Base-by-base conservation (phyloP, 2,888 invertebrate species). In the Tiphia femorata region DNA sequence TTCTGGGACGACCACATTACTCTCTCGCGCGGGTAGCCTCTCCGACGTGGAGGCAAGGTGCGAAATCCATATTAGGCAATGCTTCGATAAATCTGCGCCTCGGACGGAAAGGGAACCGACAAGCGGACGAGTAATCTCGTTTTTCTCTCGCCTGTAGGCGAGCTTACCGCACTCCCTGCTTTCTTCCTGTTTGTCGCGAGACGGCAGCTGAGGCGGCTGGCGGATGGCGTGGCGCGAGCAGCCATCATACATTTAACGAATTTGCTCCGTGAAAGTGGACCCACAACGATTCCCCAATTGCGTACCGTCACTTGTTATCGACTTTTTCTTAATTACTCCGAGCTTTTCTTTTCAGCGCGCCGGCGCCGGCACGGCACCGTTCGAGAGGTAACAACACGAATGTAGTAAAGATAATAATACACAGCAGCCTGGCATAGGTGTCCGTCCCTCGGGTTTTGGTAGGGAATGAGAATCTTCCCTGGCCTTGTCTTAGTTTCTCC, bases 41-140 rank as follows among this genome's bases (percentile, higher is more conserved):
- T n/a, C n/a, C n/a, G n/a, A n/a, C n/a, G 48, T 29, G 48, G 51
- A 47, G 61, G 71, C 72, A 77, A 78, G 73, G 70, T 75, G 73
- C 68, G 72, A 71, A 68, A 56, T 49, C 76, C 78, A 69, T 79
- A 79, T 78, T 77, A 77, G 76, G 77, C 63, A 55, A 63, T 60
- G 47, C 70, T 69, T 56, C 70, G 73, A 78, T 78, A 76, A 77
- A 77, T 78, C 75, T 73, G 68, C 66, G 52, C 52, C 56, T 47
- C 46, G 46, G 55, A 50, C 58, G 55, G 58, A 63, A 68, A 67
- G 57, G 54, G 49, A 60, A 61, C 50, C 41, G 56, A n/a, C n/a
- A n/a, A n/a, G n/a, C n/a, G n/a, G n/a, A 40, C 40, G 48, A 14
- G 23, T 37, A 53, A 57, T 68, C 44, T 58, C 46, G 44, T 49